Evolutionary conservation across 2,113 vertebrate species (phyloP), one percentile per base, ranked within the genome.

Genomic region (Oreochromis aureus): DNA sequence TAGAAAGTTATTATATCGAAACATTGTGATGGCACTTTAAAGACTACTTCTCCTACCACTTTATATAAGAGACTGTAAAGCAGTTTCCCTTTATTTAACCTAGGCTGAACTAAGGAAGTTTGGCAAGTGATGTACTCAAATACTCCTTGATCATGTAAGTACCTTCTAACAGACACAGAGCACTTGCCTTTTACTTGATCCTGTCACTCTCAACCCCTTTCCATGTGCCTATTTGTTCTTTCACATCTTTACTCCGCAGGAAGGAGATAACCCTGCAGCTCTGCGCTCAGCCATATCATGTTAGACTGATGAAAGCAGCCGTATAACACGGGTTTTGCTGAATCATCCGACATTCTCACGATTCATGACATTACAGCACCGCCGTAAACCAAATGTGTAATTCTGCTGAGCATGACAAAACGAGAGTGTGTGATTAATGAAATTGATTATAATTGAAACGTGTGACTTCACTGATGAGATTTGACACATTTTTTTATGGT

Each of bases 301-400:
- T 81, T 82, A 56, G 41, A 89, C 84, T 81, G 86, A 83, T 53
- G 46, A 59, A 32, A 44, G 36, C 66, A 39, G 78, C 30, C 1
- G 27, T 78, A 54, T 32, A 54, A 86, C 53, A 80, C 41, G 36
- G 59, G 32, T 44, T 86, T 80, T 89, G 87, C 89, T 84, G 91
- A 92, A 85, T 92, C 91, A 91, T 66, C 85, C 3, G 18, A 59
- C 36, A 5, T 79, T 83, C 85, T 88, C 92, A 86, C 41, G 36
- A 78, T 22, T 78, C 34, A 61, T 66, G 61, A 66, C 61, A 18
- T 30, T 69, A 81, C 41, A 6, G 12, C 6, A 4, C 44, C 19
- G 55, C 53, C 6, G 5, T 10, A 24, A 86, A 83, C 82, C 63
- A 46, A 89, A 73, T 8, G 54, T 58, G 30, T 44, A 24, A 80